A percentile compares a stretch with the other conserved stretches of the same genome.
phyloP scores from a whole-genome alignment of 2,797 vertebrate genomes.

The Gymnothorax reevesii region DNA sequence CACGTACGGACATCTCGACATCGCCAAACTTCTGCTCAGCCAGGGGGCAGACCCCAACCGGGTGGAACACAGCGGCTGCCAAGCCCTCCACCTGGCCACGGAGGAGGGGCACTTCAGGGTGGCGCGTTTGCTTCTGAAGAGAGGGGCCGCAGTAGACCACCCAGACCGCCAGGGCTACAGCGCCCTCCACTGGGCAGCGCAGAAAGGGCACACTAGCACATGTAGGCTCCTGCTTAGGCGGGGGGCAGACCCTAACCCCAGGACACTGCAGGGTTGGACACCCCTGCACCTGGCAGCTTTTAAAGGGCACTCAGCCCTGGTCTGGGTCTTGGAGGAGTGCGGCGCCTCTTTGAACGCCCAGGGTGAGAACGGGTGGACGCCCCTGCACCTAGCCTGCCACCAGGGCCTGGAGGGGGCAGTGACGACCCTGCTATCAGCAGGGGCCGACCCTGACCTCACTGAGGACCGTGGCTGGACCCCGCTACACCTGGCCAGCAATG shows the following conservation, averaged over 20 bases:
- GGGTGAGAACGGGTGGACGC: slow-evolving; percentile 77
- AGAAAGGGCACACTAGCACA: slow-evolving; percentile 76
- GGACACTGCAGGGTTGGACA: slow-evolving; percentile 79
- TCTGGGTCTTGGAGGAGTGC: slow-evolving; percentile 72
- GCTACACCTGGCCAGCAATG: slow-evolving; percentile 77
- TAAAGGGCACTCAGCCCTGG: slow-evolving; percentile 72
- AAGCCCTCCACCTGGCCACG: slow-evolving; percentile 76
- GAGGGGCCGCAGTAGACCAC: slow-evolving; percentile 52
- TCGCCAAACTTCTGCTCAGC: slow-evolving; percentile 77
- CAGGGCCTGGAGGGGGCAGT: slow-evolving; percentile 66
- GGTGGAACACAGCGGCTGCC: slow-evolving; percentile 68
- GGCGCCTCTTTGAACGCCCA: slow-evolving; percentile 60
- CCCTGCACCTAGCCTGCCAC: slow-evolving; percentile 79
- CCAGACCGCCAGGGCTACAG: slow-evolving; percentile 70
- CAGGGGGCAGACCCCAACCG: slow-evolving; percentile 73
- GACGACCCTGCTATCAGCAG: slow-evolving; percentile 67
- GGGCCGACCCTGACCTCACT: slow-evolving; percentile 68
- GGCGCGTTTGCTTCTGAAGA: slow-evolving; percentile 75
- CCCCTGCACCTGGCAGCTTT: slow-evolving; percentile 80
- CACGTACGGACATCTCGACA: slow-evolving; percentile 75
- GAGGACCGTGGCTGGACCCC: slow-evolving; percentile 78
- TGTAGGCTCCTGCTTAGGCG: slow-evolving; percentile 79
- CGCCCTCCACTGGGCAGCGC: slow-evolving; percentile 78
- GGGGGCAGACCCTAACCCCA: slow-evolving; percentile 63
- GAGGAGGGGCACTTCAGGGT: slow-evolving; percentile 81